Evolutionary conservation across 2,113 vertebrate species (phyloP).

Genomic region (Theristicus caerulescens): DNA sequence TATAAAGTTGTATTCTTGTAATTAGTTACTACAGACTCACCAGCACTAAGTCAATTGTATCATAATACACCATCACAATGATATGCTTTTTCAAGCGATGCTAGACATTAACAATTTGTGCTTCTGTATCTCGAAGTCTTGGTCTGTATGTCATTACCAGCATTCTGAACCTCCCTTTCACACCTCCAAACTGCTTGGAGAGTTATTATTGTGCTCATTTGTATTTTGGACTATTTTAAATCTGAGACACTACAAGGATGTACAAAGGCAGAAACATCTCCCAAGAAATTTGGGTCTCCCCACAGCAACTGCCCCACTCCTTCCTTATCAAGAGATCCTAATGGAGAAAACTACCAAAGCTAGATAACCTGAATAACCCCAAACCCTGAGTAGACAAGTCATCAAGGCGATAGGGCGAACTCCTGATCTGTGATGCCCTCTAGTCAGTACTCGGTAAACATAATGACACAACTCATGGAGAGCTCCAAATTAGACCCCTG

Average conservation of each 20-base stretch:
- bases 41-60: background rate
- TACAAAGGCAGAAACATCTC: background rate
- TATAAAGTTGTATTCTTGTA: background rate
- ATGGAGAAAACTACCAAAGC: background rate
- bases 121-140: background rate
- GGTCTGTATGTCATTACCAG: background rate
- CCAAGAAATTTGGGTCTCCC: background rate
- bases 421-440: background rate
- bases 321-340: background rate
- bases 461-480: background rate
- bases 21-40: background rate
- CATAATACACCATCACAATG: rapidly evolving
- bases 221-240: background rate
- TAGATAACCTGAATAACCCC: background rate
- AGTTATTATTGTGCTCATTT: background rate
- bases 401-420: background rate
- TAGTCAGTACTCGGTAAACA: background rate
- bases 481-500: background rate
- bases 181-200: background rate
- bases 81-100: background rate
- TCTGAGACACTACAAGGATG: background rate
- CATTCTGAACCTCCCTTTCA: background rate
- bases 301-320: background rate
- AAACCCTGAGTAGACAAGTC: background rate
- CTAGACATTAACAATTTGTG: background rate